These are phyloP conservation scores for Podarcis muralis DNA, from an alignment of 2,113 vertebrate genomes.

Conservation along the genomic window DNA sequence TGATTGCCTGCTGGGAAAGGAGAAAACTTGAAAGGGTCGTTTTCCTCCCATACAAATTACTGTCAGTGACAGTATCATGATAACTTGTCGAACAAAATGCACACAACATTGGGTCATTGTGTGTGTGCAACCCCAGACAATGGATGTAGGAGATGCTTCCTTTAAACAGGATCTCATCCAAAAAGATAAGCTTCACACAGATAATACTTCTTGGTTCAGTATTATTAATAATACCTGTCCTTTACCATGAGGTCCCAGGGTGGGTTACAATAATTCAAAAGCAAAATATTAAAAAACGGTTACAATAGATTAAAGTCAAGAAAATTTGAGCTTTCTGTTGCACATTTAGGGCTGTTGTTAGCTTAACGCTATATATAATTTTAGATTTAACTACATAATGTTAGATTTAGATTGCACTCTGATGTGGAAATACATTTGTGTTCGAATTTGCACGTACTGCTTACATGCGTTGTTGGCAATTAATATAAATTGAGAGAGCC, in stretches of 20 bases:
- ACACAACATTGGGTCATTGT: neutral
- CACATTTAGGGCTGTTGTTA: neutral
- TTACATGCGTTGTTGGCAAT: neutral
- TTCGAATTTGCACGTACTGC: neutral
- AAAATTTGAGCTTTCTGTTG: neutral
- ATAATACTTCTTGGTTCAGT: neutral
- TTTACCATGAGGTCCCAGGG: no score
- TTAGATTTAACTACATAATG: neutral
- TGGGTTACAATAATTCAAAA: no score
- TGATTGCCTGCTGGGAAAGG: neutral
- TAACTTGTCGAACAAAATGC: neutral
- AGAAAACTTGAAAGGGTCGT: no score
- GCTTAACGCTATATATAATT: no score
- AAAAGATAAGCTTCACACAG: neutral
- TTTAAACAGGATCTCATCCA: neutral
- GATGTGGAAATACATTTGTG: no score
- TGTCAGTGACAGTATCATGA: neutral
- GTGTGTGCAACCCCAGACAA: neutral
- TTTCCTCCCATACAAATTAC: no score
- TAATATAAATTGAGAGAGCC: neutral
- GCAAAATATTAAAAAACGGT: no score
- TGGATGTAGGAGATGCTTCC: neutral
- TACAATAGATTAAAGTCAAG: no score
- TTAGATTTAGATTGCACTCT: neutral
- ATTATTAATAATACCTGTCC: no score